A percentile compares a stretch with the other conserved stretches of the same genome.
These are phyloP conservation scores for Ceriagrion tenellum DNA, from an alignment of 2,888 invertebrate genomes.

Conservation along the genomic window DNA sequence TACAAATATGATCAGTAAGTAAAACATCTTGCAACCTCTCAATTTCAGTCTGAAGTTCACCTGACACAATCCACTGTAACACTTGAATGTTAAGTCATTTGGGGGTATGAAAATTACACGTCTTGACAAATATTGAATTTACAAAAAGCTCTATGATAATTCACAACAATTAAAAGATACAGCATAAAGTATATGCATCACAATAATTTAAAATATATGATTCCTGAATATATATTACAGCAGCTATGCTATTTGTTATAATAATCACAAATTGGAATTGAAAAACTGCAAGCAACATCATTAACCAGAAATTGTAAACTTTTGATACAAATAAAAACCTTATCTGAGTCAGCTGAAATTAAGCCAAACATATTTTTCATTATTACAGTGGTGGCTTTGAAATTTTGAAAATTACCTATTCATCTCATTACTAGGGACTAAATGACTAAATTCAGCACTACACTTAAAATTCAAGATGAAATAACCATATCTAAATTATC, in stretches of 20 bases:
- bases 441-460: conserved; percentile 22
- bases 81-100: background rate
- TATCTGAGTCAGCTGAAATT: conserved; percentile 29
- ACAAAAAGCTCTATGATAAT: conserved; percentile 42
- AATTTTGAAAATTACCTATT: background rate
- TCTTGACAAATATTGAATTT: conserved; percentile 4
- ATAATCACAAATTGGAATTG: conserved; percentile 37
- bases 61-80: conserved; percentile 23
- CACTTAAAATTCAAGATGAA: background rate
- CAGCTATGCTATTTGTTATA: background rate
- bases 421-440: background rate
- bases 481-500: background rate
- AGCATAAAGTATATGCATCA: conserved; percentile 15
- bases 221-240: background rate
- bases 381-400: background rate
- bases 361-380: conserved; percentile 13
- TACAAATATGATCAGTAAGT: conserved; percentile 41
- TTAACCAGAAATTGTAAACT: background rate
- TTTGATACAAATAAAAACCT: conserved; percentile 30
- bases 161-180: conserved; percentile 41
- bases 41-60: conserved; percentile 42
- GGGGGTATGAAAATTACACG: background rate
- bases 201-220: conserved; percentile 32
- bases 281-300: conserved; percentile 16
- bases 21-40: conserved; percentile 34